Evolutionary conservation across 2,113 vertebrate species (phyloP).

Genomic region (Eurypyga helias): DNA sequence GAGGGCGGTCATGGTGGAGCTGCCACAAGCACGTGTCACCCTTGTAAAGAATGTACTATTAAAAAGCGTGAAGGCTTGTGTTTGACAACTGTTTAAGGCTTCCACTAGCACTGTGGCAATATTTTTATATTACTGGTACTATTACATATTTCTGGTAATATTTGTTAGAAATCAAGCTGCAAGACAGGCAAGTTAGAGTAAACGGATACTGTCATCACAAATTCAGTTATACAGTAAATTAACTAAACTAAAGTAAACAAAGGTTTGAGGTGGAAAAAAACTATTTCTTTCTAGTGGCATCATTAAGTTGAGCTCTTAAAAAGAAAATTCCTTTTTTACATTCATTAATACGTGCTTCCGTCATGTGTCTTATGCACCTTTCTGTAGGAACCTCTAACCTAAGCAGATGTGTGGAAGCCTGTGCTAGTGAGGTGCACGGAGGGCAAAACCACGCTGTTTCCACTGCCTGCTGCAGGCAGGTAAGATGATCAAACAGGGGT

Average conservation of each 20-base stretch:
- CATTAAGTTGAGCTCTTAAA: background rate
- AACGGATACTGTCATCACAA: background rate
- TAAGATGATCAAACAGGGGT: background rate
- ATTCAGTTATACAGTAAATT: background rate
- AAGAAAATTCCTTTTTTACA: background rate
- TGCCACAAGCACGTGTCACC: background rate
- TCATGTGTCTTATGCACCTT: background rate
- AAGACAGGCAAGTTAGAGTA: background rate
- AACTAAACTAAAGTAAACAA: background rate
- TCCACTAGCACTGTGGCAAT: background rate
- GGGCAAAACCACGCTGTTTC: background rate
- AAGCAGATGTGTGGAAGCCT: background rate
- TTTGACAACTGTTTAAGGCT: background rate
- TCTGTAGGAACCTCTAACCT: background rate
- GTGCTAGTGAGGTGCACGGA: too few relatives aligned
- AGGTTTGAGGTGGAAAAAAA: background rate
- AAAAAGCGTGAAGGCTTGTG: background rate
- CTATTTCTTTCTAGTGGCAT: background rate
- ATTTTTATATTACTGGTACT: background rate
- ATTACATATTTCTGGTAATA: background rate
- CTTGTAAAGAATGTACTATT: background rate
- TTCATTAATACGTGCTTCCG: background rate
- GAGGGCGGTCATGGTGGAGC: background rate
- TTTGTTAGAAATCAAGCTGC: background rate
- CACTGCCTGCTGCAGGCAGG: background rate